Base-by-base conservation (phyloP, 2,888 invertebrate genomes). In the Dasypolia templi region DNA sequence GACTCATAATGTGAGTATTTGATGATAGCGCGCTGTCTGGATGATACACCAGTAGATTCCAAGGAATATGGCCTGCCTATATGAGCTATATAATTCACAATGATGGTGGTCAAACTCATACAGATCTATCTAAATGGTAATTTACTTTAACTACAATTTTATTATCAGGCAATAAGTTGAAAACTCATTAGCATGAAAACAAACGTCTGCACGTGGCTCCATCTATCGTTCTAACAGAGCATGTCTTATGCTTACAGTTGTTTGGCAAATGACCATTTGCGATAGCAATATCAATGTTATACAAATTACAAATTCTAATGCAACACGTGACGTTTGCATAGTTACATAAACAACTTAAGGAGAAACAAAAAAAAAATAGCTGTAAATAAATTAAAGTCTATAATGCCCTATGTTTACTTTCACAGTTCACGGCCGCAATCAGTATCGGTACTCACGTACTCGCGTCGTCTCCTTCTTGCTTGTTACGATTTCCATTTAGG, bases 391-490 rank as follows among this genome's bases (percentile, higher is more conserved):
- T 90, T 89, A 91, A 86, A 90, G 73, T 86, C 84, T 83, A 86
- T 89, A 91, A 90, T 91, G 88, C 87, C 86, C 90, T 89, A 85
- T 93, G 94, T 94, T 94, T 93, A 94, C 93, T 93, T 92, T 91
- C 91, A 90, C 92, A 90, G 94, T 94, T 94, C 93, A 94, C 90
- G 94, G 94, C 90, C 94, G 91, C 85, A 85, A 88, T 89, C 83
- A 85, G 85, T 85, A 89, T 85, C 79, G 80, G 79, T 77, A 83
- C 82, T 80, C 67, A 76, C 76, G 70, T 80, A 85, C 75, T 78
- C 73, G 64, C 66, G 77, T 82, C 82, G 83, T 91, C 91, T 87
- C 90, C 80, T 81, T 89, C 87, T 77, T 56, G 32, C 88, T 55
- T 32, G 66, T 55, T 65, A 58, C 51, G 46, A 58, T 72, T 80